These are phyloP conservation scores for Osmerus eperlanus DNA, from an alignment of 2,113 vertebrate genomes.

Conservation along the genomic window DNA sequence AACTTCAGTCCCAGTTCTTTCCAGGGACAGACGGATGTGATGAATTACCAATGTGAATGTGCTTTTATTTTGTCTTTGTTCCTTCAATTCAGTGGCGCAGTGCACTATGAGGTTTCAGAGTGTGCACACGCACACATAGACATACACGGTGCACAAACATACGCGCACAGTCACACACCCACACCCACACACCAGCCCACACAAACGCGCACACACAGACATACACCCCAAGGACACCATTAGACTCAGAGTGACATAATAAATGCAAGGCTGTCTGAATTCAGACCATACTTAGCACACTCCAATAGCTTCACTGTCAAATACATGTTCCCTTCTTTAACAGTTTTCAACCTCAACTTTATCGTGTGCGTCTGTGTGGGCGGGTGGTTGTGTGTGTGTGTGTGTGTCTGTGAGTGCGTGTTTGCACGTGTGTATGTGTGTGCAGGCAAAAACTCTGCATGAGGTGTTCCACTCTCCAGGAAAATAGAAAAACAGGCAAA, in stretches of 20 bases:
- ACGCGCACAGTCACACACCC: neutral
- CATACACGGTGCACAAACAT: neutral
- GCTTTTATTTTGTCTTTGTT: neutral
- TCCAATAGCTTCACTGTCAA: neutral
- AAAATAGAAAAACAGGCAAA: no score
- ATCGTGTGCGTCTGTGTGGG: neutral
- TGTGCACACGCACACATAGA: neutral
- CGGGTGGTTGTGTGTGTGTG: neutral
- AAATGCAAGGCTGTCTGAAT: neutral
- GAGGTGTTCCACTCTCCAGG: no score
- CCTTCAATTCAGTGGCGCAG: neutral
- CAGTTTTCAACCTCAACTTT: no score
- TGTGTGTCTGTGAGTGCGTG: neutral
- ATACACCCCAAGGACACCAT: neutral
- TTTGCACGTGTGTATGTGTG: neutral
- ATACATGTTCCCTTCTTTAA: neutral
- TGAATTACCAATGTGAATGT: neutral
- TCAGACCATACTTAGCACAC: neutral
- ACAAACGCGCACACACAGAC: neutral
- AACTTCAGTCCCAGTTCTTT: no score
- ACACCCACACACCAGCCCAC: neutral
- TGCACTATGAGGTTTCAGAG: neutral
- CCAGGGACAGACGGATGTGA: no score
- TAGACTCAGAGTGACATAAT: slow-evolving; percentile 16
- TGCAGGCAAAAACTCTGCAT: no score